A percentile compares a stretch with the other conserved stretches of the same genome.
Conservation (phyloP, 2,797 vertebrate genomes). For the Malacoraja senta region DNA sequence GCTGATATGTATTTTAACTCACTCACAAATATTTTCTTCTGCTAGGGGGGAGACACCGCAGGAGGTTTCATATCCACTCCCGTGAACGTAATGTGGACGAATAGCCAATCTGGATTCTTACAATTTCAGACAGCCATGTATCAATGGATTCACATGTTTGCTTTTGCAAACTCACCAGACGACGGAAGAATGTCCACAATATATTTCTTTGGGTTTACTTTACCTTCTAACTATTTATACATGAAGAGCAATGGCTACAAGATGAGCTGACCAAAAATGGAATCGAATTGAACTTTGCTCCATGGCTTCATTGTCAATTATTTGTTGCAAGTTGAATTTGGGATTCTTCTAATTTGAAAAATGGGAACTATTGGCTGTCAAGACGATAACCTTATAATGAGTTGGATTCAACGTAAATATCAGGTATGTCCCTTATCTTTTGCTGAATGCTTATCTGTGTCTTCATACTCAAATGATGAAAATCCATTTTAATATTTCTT, state of each 20-base stretch:
- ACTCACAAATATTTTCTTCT: neutral
- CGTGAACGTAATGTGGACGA: neutral
- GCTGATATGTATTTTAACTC: neutral
- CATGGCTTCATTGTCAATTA: neutral
- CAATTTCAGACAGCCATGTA: neutral
- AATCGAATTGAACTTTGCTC: neutral
- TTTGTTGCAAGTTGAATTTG: slow-evolving; percentile 23
- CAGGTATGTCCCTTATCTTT: neutral
- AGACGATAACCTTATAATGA: neutral
- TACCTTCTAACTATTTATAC: neutral
- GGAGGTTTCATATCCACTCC: neutral
- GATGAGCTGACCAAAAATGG: neutral
- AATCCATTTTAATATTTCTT: neutral
- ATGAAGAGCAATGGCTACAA: neutral
- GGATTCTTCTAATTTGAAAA: neutral
- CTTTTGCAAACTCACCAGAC: neutral
- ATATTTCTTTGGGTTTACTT: neutral
- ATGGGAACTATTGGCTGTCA: neutral
- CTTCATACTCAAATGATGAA: neutral
- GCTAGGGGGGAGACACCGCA: neutral
- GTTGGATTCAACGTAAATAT: neutral
- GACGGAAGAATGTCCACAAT: neutral
- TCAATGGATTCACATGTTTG: neutral
- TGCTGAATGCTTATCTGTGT: neutral
- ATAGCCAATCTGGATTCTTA: neutral